Evolutionary conservation across 2,888 invertebrate genomes (phyloP), one percentile per base, ranked within the genome.

Genomic region (Lithosia quadra): DNA sequence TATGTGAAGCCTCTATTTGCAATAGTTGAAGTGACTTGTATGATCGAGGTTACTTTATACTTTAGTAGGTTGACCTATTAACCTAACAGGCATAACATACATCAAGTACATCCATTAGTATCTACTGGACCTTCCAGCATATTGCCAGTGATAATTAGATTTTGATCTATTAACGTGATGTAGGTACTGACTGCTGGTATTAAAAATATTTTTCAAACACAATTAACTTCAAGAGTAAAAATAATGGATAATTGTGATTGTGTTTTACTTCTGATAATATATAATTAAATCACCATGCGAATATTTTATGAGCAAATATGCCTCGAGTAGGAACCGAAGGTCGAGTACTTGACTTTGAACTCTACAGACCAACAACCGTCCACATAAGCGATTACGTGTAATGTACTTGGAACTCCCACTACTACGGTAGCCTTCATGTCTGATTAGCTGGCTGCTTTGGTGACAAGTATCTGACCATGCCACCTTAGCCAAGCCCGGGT

Each of bases 201-300:
- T 49, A n/a, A 49, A 49, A n/a, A 49, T 49, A 49, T 49, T 49
- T 49, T 49, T 49, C 49, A 49, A 49, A 49, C 49, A 1, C n/a
- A 49, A 49, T 49, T n/a, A 49, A 49, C 49, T 49, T n/a, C 49
- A 49, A 7, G 49, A n/a, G 18, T 49, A 49, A 49, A 49, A 49
- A 49, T 49, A 49, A 49, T 49, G 18, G n/a, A 49, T 49, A 49
- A 49, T 49, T 49, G 49, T 49, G 49, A n/a, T 49, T 49, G 49
- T 49, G 49, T 49, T 49, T 49, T n/a, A 18, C 49, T 49, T 49
- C 49, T 49, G 49, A 49, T n/a, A n/a, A n/a, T n/a, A n/a, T n/a
- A 49, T 49, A 1, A 49, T 49, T 49, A n/a, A 49, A 49, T n/a
- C 18, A n/a, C 49, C n/a, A 49, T 49, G n/a, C 58, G 18, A 28